These are phyloP conservation scores for Muscidifurax raptorellus DNA, from an alignment of 1,140 invertebrate genomes.

Conservation along the genomic window DNA sequence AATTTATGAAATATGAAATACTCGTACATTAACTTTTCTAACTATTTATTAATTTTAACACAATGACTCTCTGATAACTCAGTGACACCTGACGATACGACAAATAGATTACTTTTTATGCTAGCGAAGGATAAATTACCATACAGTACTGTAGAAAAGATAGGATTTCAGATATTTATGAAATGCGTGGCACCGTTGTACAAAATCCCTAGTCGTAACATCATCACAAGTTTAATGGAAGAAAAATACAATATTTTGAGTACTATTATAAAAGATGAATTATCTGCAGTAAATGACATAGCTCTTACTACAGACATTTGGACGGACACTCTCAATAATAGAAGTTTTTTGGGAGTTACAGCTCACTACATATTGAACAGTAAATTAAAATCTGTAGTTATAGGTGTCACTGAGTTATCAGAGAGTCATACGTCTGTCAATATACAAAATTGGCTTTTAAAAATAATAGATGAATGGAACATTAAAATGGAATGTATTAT, in stretches of 20 bases:
- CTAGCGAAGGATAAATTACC: neutral
- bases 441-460: neutral
- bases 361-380: neutral
- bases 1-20: neutral
- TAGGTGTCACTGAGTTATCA: neutral
- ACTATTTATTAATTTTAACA: neutral
- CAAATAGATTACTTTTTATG: slow-evolving; percentile 2
- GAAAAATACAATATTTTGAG: neutral
- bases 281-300: neutral
- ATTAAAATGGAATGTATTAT: neutral
- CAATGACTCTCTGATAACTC: too few relatives aligned
- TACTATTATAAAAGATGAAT: neutral
- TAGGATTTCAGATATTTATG: neutral
- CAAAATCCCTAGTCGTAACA: neutral
- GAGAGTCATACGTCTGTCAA: neutral
- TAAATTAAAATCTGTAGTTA: neutral
- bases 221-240: neutral
- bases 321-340: too few relatives aligned
- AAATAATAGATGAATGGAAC: neutral
- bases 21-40: neutral
- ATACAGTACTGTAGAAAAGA: slow-evolving; percentile 2
- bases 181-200: neutral
- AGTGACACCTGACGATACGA: neutral
- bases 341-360: neutral
- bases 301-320: neutral